Base-by-base conservation (phyloP, 2,888 invertebrate genomes). In the Leptopterna dolabrata region DNA sequence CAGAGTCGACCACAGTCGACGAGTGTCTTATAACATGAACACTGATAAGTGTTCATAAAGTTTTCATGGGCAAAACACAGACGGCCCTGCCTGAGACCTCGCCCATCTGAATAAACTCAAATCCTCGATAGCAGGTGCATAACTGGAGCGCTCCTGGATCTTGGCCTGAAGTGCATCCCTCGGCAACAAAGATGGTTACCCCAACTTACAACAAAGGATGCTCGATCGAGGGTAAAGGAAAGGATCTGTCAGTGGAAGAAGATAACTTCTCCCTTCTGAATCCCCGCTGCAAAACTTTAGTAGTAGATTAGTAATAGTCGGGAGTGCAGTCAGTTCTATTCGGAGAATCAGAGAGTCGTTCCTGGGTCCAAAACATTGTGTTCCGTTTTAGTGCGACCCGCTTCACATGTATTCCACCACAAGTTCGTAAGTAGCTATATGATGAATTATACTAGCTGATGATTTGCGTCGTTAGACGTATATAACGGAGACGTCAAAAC, bases 211-310 rank as follows among this genome's bases (percentile, higher is more conserved):
- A 78, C 78, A 78, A 78, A 78, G 45, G 78, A 43, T 43, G 78
- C 16, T 78, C 47, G 78, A 78, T 78, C 24, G 78, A 78, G 78
- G 78, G 78, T 78, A 29, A 78, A 78, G 43, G 78, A 45, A 78
- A 78, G 78, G 78, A 78, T 78, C 78, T 45, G 78, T 78, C 78
- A 78, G 78, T 78, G 45, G 78, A 78, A 78, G 78, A 78, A 78
- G 45, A 78, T 78, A 78, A 45, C 78, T 78, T 45, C 43, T 43
- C 19, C 29, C 45, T 41, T 45, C 24, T 0, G 24, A 78, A 19
- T 45, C 78, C 36, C 24, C n/a, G 19, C 30, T 29, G 73, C 36
- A 36, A 16, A 30, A 36, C 73, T 73, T 13, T 16, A 73, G n/a
- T n/a, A n/a, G n/a, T n/a, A n/a, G 73, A 73, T 73, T 73, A 73